These are phyloP conservation scores for Mesopsocus fuscifrons DNA, from an alignment of 2,888 invertebrate species.

Conservation along the genomic window DNA sequence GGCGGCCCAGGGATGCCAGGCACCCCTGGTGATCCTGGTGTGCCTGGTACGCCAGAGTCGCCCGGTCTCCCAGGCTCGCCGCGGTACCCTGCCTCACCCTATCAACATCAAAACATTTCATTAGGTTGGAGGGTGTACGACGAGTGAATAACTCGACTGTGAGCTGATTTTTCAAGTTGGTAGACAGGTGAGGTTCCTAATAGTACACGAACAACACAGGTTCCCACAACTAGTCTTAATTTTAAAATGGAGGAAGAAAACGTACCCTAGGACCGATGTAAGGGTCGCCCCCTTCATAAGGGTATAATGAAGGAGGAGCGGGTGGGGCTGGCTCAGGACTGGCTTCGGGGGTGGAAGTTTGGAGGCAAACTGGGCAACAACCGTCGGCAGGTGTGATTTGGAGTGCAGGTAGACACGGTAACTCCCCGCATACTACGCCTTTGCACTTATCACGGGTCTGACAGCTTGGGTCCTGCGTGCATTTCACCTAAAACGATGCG, in stretches of 20 bases:
- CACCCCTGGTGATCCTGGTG: conserved; percentile 16
- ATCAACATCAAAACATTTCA: neutral
- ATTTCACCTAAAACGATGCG: neutral
- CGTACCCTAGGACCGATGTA: conserved; percentile 4
- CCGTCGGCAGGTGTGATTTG: conserved; percentile 14
- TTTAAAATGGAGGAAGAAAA: neutral
- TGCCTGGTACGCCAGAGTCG: conserved; percentile 14
- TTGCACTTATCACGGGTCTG: neutral
- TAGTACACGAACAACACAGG: neutral
- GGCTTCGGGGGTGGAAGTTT: conserved; percentile 1
- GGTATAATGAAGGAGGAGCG: too few relatives aligned
- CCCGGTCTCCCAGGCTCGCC: conserved; percentile 16
- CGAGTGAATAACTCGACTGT: neutral
- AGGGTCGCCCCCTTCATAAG: neutral
- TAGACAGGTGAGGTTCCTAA: too few relatives aligned
- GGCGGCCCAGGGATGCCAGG: conserved; percentile 18
- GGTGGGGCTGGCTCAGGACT: neutral
- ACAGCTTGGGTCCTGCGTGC: neutral
- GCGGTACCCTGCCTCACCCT: conserved; percentile 16
- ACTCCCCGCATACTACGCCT: neutral
- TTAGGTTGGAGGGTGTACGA: neutral
- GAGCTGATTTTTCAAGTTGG: too few relatives aligned
- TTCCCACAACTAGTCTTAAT: neutral
- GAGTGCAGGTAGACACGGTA: neutral
- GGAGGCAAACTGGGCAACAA: conserved; percentile 15